Evolutionary conservation across 1,140 invertebrate genomes (phyloP).

Genomic region (Drosophila ogumai): DNA sequence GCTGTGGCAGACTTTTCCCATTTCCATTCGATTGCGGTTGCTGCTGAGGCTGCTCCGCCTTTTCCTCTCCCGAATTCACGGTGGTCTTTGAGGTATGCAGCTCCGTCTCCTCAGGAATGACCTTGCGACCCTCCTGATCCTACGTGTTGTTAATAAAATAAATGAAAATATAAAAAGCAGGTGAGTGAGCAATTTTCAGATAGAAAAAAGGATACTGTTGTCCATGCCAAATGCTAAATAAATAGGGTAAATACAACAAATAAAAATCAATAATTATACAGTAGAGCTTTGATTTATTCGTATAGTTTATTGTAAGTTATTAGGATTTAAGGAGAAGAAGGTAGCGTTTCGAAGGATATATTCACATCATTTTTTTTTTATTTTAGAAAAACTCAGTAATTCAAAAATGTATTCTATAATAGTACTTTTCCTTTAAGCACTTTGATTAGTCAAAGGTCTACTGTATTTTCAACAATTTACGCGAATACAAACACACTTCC

Average conservation of each 20-base stretch:
- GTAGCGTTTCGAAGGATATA: too few species aligned
- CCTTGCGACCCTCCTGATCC: constrained; percentile 76
- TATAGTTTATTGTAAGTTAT: background rate
- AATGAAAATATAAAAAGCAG: background rate
- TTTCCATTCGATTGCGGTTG: constrained; percentile 56
- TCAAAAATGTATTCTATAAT: background rate
- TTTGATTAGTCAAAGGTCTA: background rate
- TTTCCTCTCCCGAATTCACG: constrained; percentile 52
- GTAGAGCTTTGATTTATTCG: background rate
- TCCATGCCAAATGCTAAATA: constrained; percentile 33
- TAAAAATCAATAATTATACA: background rate
- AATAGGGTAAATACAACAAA: background rate
- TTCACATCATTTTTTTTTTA: too few species aligned
- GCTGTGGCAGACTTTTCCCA: constrained; percentile 49
- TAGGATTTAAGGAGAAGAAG: background rate
- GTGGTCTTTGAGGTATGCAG: constrained; percentile 72
- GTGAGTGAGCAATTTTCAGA: background rate
- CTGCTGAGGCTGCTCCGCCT: constrained; percentile 21
- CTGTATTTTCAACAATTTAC: constrained; percentile 1
- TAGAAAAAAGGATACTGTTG: background rate
- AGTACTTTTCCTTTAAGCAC: background rate
- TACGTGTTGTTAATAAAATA: constrained; percentile 17
- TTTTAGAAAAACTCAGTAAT: background rate
- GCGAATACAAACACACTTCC: constrained; percentile 11
- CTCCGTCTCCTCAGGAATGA: constrained; percentile 83